Percentiles rank a stretch among this genome's conserved stretches.
Evolutionary conservation across 2,888 invertebrate species (phyloP).

Genomic region (Phyllotreta striolata): DNA sequence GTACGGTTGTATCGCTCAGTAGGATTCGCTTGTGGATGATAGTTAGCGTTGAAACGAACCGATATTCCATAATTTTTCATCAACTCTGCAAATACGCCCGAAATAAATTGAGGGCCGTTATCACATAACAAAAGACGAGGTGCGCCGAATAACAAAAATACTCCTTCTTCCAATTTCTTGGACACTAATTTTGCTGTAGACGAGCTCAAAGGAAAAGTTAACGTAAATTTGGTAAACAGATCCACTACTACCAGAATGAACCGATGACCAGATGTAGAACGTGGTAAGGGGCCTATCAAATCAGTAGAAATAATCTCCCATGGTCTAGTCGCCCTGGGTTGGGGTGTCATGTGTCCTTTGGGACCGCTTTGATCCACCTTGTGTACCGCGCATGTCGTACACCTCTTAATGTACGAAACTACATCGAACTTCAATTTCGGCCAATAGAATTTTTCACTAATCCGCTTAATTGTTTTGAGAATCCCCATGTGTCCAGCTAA

Average conservation of each 20-base stretch:
- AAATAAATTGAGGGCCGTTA: slow-evolving; percentile 43
- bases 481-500: slow-evolving; percentile 29
- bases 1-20: slow-evolving; percentile 23
- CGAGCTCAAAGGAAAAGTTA: slow-evolving; percentile 27
- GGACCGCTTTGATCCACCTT: too few species aligned
- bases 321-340: too few species aligned
- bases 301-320: too few species aligned
- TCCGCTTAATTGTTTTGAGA: slow-evolving; percentile 15
- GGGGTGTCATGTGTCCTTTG: too few species aligned
- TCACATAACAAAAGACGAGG: slow-evolving; percentile 29
- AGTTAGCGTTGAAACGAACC: slow-evolving; percentile 21
- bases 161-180: slow-evolving; percentile 30
- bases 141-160: slow-evolving; percentile 41
- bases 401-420: slow-evolving; percentile 10
- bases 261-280: slow-evolving; percentile 17
- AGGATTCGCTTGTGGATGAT: slow-evolving; percentile 30
- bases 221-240: slow-evolving; percentile 30
- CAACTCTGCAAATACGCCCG: slow-evolving; percentile 14
- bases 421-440: slow-evolving; percentile 20
- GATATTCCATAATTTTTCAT: slow-evolving; percentile 1
- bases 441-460: slow-evolving; percentile 22
- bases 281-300: too few species aligned
- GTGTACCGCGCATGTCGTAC: slow-evolving; percentile 20
- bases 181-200: slow-evolving; percentile 20
- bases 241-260: too few species aligned